Conservation (phyloP, 2,888 invertebrate species). For the Tipula lateralis region DNA sequence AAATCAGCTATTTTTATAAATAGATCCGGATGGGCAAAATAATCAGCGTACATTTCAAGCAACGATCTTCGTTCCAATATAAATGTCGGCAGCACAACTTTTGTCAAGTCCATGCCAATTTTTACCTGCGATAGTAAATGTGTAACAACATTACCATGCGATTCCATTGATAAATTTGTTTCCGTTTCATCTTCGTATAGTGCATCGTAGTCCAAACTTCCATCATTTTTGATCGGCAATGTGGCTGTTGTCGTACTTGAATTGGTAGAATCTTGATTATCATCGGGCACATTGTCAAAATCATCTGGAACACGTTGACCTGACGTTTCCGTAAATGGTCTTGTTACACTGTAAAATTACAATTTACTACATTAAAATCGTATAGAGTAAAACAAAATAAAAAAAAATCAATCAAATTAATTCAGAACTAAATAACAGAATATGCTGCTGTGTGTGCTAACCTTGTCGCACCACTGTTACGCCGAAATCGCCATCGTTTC, state of each 20-base stretch:
- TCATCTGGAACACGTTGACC: neutral
- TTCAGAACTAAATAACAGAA: neutral
- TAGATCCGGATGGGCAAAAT: slow-evolving; percentile 98
- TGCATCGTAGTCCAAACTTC: slow-evolving; percentile 77
- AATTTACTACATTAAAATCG: neutral
- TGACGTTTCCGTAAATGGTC: slow-evolving; percentile 33
- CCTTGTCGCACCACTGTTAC: slow-evolving; percentile 24
- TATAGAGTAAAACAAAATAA: neutral
- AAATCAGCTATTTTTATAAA: slow-evolving; percentile 88
- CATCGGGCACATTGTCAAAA: neutral
- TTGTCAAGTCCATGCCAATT: slow-evolving; percentile 99
- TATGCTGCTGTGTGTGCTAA: neutral
- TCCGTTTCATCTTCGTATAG: slow-evolving; percentile 87
- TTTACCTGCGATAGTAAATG: slow-evolving; percentile 96
- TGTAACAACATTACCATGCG: slow-evolving; percentile 94
- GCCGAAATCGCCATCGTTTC: slow-evolving; percentile 29
- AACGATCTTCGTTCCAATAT: slow-evolving; percentile 95
- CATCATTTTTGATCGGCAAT: slow-evolving; percentile 57
- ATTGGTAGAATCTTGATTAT: slow-evolving; percentile 34
- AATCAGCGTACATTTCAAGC: slow-evolving; percentile 99
- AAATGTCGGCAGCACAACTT: slow-evolving; percentile 94
- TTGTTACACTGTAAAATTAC: slow-evolving; percentile 33
- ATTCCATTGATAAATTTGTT: slow-evolving; percentile 87
- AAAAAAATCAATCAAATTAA: slow-evolving; percentile 24
- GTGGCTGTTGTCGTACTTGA: slow-evolving; percentile 33